Evolutionary conservation across 2,797 vertebrate genomes (phyloP).

Genomic region (Scleropages formosus): DNA sequence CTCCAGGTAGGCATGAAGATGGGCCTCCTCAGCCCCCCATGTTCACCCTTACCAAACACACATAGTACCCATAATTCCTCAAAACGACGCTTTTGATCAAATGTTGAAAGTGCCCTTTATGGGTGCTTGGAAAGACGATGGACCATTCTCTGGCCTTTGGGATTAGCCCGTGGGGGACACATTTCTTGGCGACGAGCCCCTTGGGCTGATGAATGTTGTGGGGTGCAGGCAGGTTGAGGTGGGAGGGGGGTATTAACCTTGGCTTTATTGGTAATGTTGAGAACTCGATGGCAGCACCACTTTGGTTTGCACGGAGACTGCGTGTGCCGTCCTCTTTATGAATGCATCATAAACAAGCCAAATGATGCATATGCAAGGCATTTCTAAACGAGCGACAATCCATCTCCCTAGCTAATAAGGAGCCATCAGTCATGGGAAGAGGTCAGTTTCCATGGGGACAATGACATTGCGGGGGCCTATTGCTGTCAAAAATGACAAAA

Average conservation of each 20-base stretch:
- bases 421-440: slow-evolving; percentile 50
- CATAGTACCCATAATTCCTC: slow-evolving; percentile 53
- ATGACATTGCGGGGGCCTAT: slow-evolving; percentile 25
- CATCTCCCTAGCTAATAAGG: slow-evolving; percentile 56
- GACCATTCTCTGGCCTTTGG: slow-evolving; percentile 47
- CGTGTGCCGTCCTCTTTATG: slow-evolving; percentile 47
- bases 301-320: slow-evolving; percentile 33
- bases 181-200: slow-evolving; percentile 14
- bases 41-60: not conserved
- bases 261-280: slow-evolving; percentile 15
- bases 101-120: slow-evolving; percentile 72
- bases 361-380: slow-evolving; percentile 67
- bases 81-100: slow-evolving; percentile 63
- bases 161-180: not conserved
- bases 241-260: slow-evolving; percentile 28
- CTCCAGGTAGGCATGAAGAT: no score
- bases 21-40: not conserved
- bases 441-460: slow-evolving; percentile 23
- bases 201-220: slow-evolving; percentile 17
- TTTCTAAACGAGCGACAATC: slow-evolving; percentile 59
- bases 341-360: slow-evolving; percentile 62
- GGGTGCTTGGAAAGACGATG: slow-evolving; percentile 77
- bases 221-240: not conserved
- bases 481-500: not conserved
- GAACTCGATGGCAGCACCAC: slow-evolving; percentile 15